Conservation (phyloP, 2,888 invertebrate genomes). For the Drosophila macrothrix region DNA sequence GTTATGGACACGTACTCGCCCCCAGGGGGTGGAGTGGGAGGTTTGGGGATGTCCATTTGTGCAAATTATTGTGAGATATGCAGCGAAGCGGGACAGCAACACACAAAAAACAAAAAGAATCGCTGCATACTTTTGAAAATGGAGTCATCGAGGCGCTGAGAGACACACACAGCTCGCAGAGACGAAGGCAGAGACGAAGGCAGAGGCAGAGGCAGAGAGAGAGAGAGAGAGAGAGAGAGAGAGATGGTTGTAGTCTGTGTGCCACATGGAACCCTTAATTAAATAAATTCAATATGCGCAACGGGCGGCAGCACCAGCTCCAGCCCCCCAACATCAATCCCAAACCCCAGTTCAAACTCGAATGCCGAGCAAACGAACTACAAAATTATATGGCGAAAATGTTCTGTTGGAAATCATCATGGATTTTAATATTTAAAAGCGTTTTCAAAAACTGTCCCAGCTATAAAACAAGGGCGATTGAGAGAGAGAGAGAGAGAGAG, state of each 20-base stretch:
- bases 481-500: not conserved
- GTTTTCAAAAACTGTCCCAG: constrained; percentile 76
- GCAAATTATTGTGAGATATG: constrained; percentile 78
- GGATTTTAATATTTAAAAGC: constrained; percentile 84
- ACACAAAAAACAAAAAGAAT: constrained; percentile 35
- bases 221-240: not conserved
- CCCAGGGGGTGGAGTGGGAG: constrained; percentile 1
- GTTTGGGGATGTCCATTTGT: constrained; percentile 60
- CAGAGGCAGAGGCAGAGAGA: not conserved
- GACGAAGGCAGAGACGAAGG: not conserved
- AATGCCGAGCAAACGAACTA: constrained; percentile 48
- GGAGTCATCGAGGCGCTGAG: constrained; percentile 80
- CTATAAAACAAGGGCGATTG: constrained; percentile 14
- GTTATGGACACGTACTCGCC: constrained; percentile 66
- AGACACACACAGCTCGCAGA: constrained; percentile 28
- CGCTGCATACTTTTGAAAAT: constrained; percentile 79
- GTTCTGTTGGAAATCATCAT: constrained; percentile 82
- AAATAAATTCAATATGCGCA: constrained; percentile 85
- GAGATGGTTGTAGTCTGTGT: constrained; percentile 24
- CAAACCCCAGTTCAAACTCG: constrained; percentile 19
- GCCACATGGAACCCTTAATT: constrained; percentile 82
- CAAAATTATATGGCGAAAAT: constrained; percentile 75
- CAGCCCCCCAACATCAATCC: not conserved
- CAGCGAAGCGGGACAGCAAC: constrained; percentile 34
- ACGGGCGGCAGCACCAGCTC: constrained; percentile 59